A percentile compares a stretch with the other conserved stretches of the same genome.
These are phyloP conservation scores for Pomatostomus ruficeps DNA, from an alignment of 2,113 vertebrate species.

Conservation along the genomic window DNA sequence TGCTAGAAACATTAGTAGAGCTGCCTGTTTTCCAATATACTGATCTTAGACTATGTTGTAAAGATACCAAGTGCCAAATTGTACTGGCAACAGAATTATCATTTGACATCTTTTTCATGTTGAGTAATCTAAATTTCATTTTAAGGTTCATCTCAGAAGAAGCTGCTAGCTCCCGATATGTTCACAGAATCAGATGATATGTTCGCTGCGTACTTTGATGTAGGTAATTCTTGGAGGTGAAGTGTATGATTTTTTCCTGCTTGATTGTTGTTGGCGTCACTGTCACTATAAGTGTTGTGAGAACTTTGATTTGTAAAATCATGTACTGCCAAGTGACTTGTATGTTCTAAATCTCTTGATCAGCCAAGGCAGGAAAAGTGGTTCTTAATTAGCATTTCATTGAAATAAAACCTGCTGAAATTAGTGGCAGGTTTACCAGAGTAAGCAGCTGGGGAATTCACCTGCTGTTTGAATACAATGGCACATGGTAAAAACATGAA, in stretches of 20 bases:
- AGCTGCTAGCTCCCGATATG: constrained; percentile 95
- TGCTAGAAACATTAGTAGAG: not conserved
- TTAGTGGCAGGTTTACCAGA: not conserved
- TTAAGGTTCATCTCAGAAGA: constrained; percentile 89
- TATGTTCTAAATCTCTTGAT: not conserved
- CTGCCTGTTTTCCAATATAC: not conserved
- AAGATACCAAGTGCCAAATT: not conserved
- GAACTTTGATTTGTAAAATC: not conserved
- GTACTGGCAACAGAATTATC: not conserved
- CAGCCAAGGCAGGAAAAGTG: not conserved
- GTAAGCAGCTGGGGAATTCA: not conserved
- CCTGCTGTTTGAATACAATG: not conserved
- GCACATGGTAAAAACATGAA: not conserved
- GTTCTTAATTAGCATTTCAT: not conserved
- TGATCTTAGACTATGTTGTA: not conserved
- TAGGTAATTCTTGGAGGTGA: constrained; percentile 69
- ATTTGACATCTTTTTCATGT: not conserved
- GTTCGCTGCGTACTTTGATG: constrained; percentile 97
- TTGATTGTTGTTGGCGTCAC: not conserved
- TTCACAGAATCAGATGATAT: constrained; percentile 98
- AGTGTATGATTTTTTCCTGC: not conserved
- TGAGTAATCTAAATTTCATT: constrained; percentile 48
- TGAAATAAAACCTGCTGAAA: not conserved
- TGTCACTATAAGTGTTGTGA: not conserved
- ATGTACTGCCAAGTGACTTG: not conserved